These are phyloP conservation scores for Parascotia fuliginaria DNA, from an alignment of 2,888 invertebrate genomes.

Conservation along the genomic window DNA sequence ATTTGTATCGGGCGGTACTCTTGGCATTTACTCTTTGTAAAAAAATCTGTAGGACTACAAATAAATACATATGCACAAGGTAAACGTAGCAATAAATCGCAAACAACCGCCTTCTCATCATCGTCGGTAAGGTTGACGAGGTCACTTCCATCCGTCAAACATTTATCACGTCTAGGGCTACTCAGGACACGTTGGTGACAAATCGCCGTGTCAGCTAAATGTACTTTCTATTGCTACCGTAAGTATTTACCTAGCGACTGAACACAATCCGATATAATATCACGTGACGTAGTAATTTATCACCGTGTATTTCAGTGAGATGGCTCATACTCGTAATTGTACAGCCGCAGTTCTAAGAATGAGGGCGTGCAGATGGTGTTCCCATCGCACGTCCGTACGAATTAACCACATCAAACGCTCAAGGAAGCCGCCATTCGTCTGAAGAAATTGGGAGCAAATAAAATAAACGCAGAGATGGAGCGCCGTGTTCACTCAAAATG, in stretches of 20 bases:
- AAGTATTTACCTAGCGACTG: no score
- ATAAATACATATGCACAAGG: not conserved
- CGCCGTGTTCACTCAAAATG: not conserved
- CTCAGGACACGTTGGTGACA: not conserved
- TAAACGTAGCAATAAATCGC: not conserved
- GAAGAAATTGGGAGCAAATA: not conserved
- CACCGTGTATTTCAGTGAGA: slow-evolving; percentile 23
- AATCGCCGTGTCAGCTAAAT: slow-evolving; percentile 35
- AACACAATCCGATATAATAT: no score
- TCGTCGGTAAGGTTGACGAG: not conserved
- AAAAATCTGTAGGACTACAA: no score
- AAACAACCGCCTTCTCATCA: no score
- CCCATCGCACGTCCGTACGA: not conserved
- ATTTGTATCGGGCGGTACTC: not conserved
- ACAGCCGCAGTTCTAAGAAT: slow-evolving; percentile 27
- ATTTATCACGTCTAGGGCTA: not conserved
- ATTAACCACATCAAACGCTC: slow-evolving; percentile 2
- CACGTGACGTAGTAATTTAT: not conserved
- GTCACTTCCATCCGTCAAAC: not conserved
- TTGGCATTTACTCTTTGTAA: slow-evolving; percentile 4
- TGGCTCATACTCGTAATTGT: slow-evolving; percentile 28
- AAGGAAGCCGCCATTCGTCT: not conserved
- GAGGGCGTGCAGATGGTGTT: slow-evolving; percentile 29
- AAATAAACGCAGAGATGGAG: not conserved
- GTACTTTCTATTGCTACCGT: slow-evolving; percentile 20